Conservation (phyloP, 2,888 invertebrate species). For the Brachyptera risi region DNA sequence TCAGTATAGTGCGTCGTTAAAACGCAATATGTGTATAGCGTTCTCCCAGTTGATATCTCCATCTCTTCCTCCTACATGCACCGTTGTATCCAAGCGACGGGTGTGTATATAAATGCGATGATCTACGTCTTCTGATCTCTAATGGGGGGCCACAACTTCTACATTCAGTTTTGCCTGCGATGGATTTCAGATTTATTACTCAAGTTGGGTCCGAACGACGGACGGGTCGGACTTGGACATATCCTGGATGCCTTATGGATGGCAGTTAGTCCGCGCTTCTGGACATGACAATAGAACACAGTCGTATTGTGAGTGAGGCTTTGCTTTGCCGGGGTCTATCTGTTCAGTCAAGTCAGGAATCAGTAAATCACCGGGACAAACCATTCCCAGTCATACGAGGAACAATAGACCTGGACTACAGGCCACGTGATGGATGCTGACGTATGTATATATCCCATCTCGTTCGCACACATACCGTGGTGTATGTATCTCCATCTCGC, state of each 20-base stretch:
- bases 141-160: conserved; percentile 17
- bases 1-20: too few relatives aligned
- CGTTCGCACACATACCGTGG: too few relatives aligned
- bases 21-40: too few relatives aligned
- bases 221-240: background rate
- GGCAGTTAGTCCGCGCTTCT: background rate
- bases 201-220: conserved; percentile 9
- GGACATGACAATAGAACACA: conserved; percentile 17
- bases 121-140: conserved; percentile 9
- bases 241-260: conserved; percentile 19
- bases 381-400: conserved; percentile 31
- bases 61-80: too few relatives aligned
- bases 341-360: conserved; percentile 23
- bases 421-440: conserved; percentile 31
- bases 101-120: too few relatives aligned
- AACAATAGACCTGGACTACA: conserved; percentile 27
- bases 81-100: too few relatives aligned
- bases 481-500: too few relatives aligned
- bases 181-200: conserved; percentile 14
- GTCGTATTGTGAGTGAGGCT: conserved; percentile 27
- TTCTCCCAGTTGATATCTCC: too few relatives aligned
- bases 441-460: too few relatives aligned
- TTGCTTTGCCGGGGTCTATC: conserved; percentile 8
- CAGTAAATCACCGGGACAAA: conserved; percentile 31
- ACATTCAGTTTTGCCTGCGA: conserved; percentile 18